These are phyloP conservation scores for Macrophya alboannulata DNA, from an alignment of 2,888 invertebrate genomes.

Conservation along the genomic window DNA sequence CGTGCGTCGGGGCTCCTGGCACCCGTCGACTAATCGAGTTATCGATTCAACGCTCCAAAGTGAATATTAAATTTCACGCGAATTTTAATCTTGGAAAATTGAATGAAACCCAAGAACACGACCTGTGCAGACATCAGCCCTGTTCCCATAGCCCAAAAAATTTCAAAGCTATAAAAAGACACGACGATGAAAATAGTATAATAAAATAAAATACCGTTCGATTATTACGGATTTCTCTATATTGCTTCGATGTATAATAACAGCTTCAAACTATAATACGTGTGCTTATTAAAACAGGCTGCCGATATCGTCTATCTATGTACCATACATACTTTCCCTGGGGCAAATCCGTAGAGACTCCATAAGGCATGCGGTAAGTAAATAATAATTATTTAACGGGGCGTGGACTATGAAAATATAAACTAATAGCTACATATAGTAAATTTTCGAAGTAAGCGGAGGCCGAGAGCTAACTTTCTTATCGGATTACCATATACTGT, in stretches of 20 bases:
- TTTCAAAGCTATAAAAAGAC: background rate
- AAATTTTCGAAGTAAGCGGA: background rate
- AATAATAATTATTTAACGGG: constrained; percentile 33
- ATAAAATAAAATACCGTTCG: background rate
- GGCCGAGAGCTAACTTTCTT: constrained; percentile 40
- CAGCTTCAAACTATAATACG: constrained; percentile 28
- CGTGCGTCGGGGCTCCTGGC: constrained; percentile 65
- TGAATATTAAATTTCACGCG: constrained; percentile 71
- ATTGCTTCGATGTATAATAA: constrained; percentile 3
- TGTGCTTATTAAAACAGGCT: background rate
- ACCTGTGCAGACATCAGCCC: background rate
- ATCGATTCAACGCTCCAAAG: constrained; percentile 69
- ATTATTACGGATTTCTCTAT: constrained; percentile 15
- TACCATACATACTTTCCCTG: background rate
- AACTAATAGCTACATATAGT: constrained; percentile 14
- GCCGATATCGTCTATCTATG: background rate
- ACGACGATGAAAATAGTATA: background rate
- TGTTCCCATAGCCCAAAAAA: background rate
- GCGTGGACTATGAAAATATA: constrained; percentile 27
- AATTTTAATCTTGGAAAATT: constrained; percentile 66
- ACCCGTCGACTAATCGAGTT: constrained; percentile 73
- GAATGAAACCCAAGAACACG: constrained; percentile 67
- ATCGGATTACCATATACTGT: constrained; percentile 29
- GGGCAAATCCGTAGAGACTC: background rate
- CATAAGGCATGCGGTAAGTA: constrained; percentile 14